These are phyloP conservation scores for Protophormia terraenovae DNA, from an alignment of 2,888 invertebrate genomes.

Conservation along the genomic window DNA sequence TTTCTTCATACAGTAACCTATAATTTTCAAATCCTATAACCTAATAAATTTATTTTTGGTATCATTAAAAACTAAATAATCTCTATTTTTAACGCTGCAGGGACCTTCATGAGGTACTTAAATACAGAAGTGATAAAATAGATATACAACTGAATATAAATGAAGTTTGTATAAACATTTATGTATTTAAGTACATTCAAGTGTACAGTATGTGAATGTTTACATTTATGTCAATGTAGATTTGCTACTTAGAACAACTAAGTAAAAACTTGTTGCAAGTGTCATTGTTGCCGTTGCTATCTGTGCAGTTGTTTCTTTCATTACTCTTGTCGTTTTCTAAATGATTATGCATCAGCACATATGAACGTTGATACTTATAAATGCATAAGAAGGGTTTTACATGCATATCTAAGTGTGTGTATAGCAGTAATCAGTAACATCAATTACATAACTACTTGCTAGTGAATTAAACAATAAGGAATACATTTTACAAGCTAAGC, in stretches of 20 bases:
- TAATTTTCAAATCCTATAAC: no score
- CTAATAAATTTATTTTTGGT: no score
- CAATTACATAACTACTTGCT: neutral
- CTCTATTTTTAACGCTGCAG: no score
- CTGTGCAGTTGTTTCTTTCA: no score
- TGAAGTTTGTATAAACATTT: neutral
- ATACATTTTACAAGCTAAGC: no score
- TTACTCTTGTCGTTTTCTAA: no score
- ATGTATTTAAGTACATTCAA: neutral
- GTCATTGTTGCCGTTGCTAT: neutral
- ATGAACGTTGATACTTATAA: neutral
- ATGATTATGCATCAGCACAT: conserved; percentile 35
- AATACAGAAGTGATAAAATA: neutral
- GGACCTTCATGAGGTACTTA: no score
- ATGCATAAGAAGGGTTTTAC: neutral
- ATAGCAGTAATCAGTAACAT: neutral
- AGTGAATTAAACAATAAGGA: no score
- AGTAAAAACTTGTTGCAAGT: conserved; percentile 22
- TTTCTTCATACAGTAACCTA: no score
- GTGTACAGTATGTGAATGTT: neutral
- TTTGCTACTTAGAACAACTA: neutral
- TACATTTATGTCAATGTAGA: neutral
- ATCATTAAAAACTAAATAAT: no score
- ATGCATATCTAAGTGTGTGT: neutral
- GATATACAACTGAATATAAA: neutral